Evolutionary conservation across 2,797 vertebrate genomes (phyloP), one percentile per base, ranked within the genome.

Genomic region (Thripadectes ignobilis): DNA sequence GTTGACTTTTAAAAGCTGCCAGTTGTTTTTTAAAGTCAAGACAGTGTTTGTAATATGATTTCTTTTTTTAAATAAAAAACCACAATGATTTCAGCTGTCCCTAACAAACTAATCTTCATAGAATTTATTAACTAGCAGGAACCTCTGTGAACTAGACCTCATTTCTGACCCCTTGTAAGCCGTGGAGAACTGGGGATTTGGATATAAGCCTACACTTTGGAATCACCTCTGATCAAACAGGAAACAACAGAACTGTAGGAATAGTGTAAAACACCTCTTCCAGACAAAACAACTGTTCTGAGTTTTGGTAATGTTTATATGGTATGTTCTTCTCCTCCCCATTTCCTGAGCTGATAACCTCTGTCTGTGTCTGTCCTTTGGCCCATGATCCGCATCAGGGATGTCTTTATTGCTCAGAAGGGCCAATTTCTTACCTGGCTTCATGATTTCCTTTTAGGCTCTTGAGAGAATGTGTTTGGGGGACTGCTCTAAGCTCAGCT

Each of bases 231-330:
- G 88, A 86, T 95, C 83, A 88, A 95, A 81, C 85, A 92, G 92
- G 92, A 95, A 93, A 62, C 67, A 84, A 84, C 88, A 48, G 69
- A 86, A 86, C 69, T 86, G n/a, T 83, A 85, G 73, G 72, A 90
- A 68, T 43, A 32, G 22, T 58, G 69, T 79, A 66, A 89, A 92
- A 88, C 88, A 95, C 80, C 73, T 92, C 67, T 95, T 95, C 58
- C 51, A 93, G 92, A 94, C 83, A 90, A 94, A 95, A 86, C 51
- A 86, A 52, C 34, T 95, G 21, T 93, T 92, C 66, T 86, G 78
- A 66, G 46, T 84, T 95, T 88, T 90, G 90, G 59, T 81, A 61
- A 85, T 73, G 48, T 86, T 95, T 91, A 20, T 86, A 21, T 48
- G 90, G 34, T 69, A 14, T 7, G 0, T 81, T 81, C 30, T 86